These are phyloP conservation scores for Ochropacha duplaris DNA, from an alignment of 2,888 invertebrate species.

Conservation along the genomic window DNA sequence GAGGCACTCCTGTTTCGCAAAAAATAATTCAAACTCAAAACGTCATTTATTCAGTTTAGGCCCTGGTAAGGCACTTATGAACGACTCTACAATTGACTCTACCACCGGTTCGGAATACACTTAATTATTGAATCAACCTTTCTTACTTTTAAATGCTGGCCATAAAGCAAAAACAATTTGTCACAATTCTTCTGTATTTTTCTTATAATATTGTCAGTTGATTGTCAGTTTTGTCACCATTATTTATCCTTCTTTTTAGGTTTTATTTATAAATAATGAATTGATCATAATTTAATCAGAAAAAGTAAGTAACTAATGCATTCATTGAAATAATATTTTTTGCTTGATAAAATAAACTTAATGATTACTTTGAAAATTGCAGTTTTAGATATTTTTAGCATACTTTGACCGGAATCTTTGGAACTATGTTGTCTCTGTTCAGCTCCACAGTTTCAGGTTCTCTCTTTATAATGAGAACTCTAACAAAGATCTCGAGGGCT, in stretches of 20 bases:
- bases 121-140: background rate
- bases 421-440: background rate
- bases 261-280: background rate
- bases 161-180: background rate
- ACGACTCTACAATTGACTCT: too few relatives aligned
- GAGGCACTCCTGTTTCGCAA: too few relatives aligned
- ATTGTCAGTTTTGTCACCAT: background rate
- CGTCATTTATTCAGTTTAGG: too few relatives aligned
- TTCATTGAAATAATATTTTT: too few relatives aligned
- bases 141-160: background rate
- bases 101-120: too few relatives aligned
- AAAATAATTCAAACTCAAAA: too few relatives aligned
- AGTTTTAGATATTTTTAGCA: background rate
- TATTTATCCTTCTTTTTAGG: background rate
- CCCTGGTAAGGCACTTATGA: too few relatives aligned
- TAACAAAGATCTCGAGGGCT: conserved; percentile 17
- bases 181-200: background rate
- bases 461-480: conserved; percentile 24
- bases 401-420: background rate
- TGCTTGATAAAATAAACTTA: too few relatives aligned
- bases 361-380: too few relatives aligned
- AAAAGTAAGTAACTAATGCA: too few relatives aligned
- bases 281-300: background rate
- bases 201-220: background rate
- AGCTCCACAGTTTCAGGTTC: conserved; percentile 14